Evolutionary conservation across 1,140 invertebrate species (phyloP), one percentile per base, ranked within the genome.

Genomic region (Trichonephila clavata): DNA sequence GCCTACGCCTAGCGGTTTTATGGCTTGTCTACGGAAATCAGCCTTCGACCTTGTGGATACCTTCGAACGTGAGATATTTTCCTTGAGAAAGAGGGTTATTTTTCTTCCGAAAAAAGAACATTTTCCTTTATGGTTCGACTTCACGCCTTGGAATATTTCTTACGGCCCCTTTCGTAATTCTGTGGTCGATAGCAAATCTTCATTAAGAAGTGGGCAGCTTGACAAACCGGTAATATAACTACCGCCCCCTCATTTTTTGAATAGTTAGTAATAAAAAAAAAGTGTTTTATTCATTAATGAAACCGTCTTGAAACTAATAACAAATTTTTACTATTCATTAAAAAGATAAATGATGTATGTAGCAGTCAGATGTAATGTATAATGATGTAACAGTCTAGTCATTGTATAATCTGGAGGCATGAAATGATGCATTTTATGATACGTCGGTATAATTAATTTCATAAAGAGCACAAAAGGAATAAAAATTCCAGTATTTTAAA

Each of bases 1-100:
- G 27, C 68, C 68, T 27, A 77, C 68, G 16, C 68, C 27, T 77
- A 77, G 68, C 68, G 32, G 68, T 77, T 77, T 77, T 77, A 27
- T 14, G 27, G 18, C 68, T 16, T 77, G 68, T 77, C 68, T 77
- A 77, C 27, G 27, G 68, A 24, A 77, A 32, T 77, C 68, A 77
- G 68, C 24, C 0, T 77, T 14, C 68, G 68, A 77, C 68, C 68
- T 61, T 61, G 60, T 61, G 60, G 60, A 21, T 61, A 21, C 60
- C 60, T 77, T 77, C 68, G 32, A 77, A 77, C 24, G 27, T 39
- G 68, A 77, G 68, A 32, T 32, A 77, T 32, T 39, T 18, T 77
- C 68, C 68, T 77, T 77, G 68, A 77, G 32, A 32, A 6, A 77
- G 18, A 61, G 16, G 10, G 10, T 7, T 50, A 0, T 50, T 61